phyloP scores from a whole-genome alignment of 2,888 invertebrate genomes.

The Meghimatium bilineatum region DNA sequence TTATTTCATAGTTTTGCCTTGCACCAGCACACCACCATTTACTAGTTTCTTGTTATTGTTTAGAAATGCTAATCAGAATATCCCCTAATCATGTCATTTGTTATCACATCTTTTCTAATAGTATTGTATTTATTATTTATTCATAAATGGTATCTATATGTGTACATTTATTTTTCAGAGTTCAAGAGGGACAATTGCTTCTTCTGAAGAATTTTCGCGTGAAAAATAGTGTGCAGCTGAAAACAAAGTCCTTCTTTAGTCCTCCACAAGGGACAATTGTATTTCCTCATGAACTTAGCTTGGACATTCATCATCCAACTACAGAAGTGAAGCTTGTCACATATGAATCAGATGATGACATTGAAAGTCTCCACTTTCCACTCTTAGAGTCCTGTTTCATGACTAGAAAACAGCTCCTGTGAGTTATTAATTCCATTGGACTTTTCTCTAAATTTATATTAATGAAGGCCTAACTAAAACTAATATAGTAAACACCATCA shows the following conservation, averaged over 20 bases:
- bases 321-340: slow-evolving; percentile 58
- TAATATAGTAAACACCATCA: no score
- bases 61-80: no score
- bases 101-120: not conserved
- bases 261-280: slow-evolving; percentile 47
- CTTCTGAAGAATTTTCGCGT: slow-evolving; percentile 59
- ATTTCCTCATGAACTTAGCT: slow-evolving; percentile 55
- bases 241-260: slow-evolving; percentile 47
- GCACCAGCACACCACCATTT: no score
- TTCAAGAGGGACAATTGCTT: slow-evolving; percentile 60
- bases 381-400: slow-evolving; percentile 54
- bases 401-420: slow-evolving; percentile 58
- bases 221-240: slow-evolving; percentile 56
- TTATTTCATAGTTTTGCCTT: no score
- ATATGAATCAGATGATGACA: slow-evolving; percentile 7
- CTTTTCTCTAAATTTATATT: no score
- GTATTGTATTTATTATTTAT: not conserved
- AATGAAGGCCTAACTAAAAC: no score
- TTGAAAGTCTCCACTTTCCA: slow-evolving; percentile 54
- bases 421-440: slow-evolving; percentile 16
- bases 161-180: slow-evolving; percentile 47
- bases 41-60: no score
- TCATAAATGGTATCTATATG: not conserved
- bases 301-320: slow-evolving; percentile 60
- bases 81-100: no score